Percentiles rank a stretch among this genome's conserved stretches.
These are phyloP conservation scores for Conops quadrifasciatus DNA, from an alignment of 2,888 invertebrate species.

Conservation along the genomic window DNA sequence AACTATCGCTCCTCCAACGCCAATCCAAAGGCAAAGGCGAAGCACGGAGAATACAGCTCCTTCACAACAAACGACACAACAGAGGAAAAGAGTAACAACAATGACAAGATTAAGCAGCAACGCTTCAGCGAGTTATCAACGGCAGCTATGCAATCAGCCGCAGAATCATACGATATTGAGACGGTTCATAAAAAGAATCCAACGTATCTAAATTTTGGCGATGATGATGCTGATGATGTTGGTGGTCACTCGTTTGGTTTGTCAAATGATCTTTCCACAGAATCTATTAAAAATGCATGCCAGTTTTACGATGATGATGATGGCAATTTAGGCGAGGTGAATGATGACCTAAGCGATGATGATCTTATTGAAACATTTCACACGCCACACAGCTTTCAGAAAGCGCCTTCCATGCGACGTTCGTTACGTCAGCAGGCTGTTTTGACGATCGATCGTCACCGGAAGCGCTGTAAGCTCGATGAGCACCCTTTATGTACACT, in stretches of 20 bases:
- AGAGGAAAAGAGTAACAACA: background rate
- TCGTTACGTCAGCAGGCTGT: constrained; percentile 42
- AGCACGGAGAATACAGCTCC: background rate
- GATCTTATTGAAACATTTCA: constrained; percentile 54
- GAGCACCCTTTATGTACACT: constrained; percentile 50
- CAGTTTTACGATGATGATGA: constrained; percentile 51
- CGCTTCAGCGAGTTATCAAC: background rate
- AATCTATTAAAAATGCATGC: constrained; percentile 59
- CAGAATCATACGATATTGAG: constrained; percentile 12
- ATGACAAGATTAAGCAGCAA: constrained; percentile 1
- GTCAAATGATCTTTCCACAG: constrained; percentile 59
- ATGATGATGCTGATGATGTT: constrained; percentile 35
- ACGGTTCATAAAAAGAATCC: constrained; percentile 29
- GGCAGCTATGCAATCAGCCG: constrained; percentile 35
- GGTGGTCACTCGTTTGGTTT: constrained; percentile 49
- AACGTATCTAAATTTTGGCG: constrained; percentile 41
- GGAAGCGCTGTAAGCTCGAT: constrained; percentile 43
- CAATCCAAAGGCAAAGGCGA: background rate
- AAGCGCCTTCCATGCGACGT: constrained; percentile 37
- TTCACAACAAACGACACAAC: background rate
- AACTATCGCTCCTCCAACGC: constrained; percentile 22
- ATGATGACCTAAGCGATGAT: constrained; percentile 55
- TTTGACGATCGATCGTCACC: constrained; percentile 42
- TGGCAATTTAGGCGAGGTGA: constrained; percentile 54
- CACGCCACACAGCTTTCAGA: constrained; percentile 51